Evolutionary conservation across 2,797 vertebrate genomes (phyloP).

Genomic region (Apogon talboti): DNA sequence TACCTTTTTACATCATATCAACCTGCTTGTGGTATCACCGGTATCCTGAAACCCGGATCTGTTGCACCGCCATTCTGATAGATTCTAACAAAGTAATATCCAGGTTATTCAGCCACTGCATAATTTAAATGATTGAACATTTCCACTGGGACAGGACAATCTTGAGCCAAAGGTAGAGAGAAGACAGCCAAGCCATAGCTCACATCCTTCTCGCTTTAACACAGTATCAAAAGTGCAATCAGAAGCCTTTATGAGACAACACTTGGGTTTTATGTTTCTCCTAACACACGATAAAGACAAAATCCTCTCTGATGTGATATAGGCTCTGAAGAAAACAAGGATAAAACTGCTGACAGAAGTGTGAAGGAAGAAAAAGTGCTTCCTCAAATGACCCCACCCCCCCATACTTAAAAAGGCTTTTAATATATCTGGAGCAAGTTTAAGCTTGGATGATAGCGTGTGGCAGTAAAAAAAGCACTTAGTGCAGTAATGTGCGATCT

Average conservation of each 20-base stretch:
- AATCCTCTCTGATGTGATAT: slow-evolving; percentile 8
- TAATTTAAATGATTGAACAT: slow-evolving; percentile 1
- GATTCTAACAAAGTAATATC: too few relatives aligned
- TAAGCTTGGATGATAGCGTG: slow-evolving; percentile 58
- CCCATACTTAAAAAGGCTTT: slow-evolving; percentile 51
- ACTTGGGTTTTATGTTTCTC: slow-evolving; percentile 49
- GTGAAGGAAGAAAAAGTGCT: slow-evolving; percentile 32
- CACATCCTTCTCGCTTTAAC: slow-evolving; percentile 17
- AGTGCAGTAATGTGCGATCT: slow-evolving; percentile 78
- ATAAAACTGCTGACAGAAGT: slow-evolving; percentile 36
- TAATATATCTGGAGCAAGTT: slow-evolving; percentile 71
- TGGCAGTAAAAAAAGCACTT: slow-evolving; percentile 80
- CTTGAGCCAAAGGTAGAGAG: slow-evolving; percentile 1
- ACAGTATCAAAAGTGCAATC: slow-evolving; percentile 39
- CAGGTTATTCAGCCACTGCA: too few relatives aligned
- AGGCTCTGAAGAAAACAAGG: slow-evolving; percentile 30
- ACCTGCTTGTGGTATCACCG: too few relatives aligned
- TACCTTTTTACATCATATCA: too few relatives aligned
- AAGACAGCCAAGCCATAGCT: slow-evolving; percentile 1
- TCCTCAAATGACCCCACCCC: slow-evolving; percentile 40
- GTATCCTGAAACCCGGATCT: too few relatives aligned
- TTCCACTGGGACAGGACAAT: slow-evolving; percentile 15
- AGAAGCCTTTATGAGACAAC: slow-evolving; percentile 46
- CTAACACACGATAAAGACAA: slow-evolving; percentile 43
- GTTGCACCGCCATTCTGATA: too few relatives aligned